Conservation (phyloP, 2,888 invertebrate genomes). For the Epinotia brunnichana region DNA sequence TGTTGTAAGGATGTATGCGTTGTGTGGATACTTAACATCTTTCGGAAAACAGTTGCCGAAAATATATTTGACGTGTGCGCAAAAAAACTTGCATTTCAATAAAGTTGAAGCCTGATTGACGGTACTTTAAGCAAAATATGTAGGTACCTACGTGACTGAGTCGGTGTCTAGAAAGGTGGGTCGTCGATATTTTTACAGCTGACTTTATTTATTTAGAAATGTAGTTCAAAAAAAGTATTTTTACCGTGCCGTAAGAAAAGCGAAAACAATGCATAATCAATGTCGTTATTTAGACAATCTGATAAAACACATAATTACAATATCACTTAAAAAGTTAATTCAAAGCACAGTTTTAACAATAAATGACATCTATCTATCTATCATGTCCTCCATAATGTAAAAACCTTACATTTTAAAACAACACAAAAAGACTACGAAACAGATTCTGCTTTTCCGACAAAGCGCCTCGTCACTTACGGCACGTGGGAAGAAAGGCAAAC, state of each 20-base stretch:
- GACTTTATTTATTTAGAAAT: too few relatives aligned
- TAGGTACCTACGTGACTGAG: too few relatives aligned
- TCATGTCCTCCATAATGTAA: not conserved
- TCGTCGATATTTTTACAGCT: too few relatives aligned
- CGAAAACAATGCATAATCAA: not conserved
- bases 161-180: too few relatives aligned
- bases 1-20: not conserved
- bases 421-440: not conserved
- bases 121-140: too few relatives aligned
- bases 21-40: not conserved
- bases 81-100: not conserved
- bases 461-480: conserved; percentile 11
- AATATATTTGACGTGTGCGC: not conserved
- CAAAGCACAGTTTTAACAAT: too few relatives aligned
- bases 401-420: not conserved
- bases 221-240: too few relatives aligned
- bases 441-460: conserved; percentile 7
- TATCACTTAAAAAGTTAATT: not conserved
- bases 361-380: too few relatives aligned
- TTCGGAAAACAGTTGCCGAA: not conserved
- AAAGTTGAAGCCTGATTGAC: too few relatives aligned
- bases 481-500: conserved; percentile 11
- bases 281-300: not conserved
- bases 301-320: not conserved
- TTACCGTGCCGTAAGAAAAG: too few relatives aligned